Evolutionary conservation across 2,797 vertebrate genomes (phyloP).

Genomic region (Parauchenoglanis punctatus): DNA sequence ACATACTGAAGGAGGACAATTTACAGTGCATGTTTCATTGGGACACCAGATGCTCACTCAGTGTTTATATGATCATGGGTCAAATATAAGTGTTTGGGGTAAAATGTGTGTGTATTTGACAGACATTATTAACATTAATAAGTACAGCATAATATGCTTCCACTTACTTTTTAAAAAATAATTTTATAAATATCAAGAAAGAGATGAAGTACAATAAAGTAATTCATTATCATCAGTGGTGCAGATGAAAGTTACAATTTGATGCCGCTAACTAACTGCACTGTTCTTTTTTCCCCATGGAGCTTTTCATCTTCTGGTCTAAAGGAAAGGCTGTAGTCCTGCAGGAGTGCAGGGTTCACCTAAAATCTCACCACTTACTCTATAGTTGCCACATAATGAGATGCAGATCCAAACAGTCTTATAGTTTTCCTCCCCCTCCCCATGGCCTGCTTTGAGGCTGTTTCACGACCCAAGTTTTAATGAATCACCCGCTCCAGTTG

Average conservation of each 20-base stretch:
- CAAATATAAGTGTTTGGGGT: background rate
- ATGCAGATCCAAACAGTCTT: constrained; percentile 51
- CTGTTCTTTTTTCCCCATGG: background rate
- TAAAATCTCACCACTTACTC: constrained; percentile 33
- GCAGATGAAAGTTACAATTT: background rate
- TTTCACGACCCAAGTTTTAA: constrained; percentile 50
- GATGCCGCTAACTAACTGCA: constrained; percentile 16
- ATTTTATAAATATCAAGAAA: background rate
- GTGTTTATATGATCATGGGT: background rate
- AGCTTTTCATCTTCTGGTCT: constrained; percentile 38
- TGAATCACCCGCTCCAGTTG: constrained; percentile 51
- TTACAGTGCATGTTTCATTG: background rate
- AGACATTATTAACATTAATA: background rate
- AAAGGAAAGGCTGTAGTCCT: constrained; percentile 38
- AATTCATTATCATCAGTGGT: background rate
- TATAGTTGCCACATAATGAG: constrained; percentile 48
- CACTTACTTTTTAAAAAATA: background rate
- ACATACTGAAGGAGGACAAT: background rate
- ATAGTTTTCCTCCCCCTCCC: constrained; percentile 37
- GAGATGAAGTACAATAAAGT: background rate
- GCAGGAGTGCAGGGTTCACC: constrained; percentile 41
- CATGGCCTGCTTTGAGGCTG: constrained; percentile 51
- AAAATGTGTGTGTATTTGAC: background rate
- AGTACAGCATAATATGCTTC: background rate
- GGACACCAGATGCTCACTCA: background rate